Base-by-base conservation (phyloP, 2,888 invertebrate genomes). In the Dolomedes plantarius region DNA sequence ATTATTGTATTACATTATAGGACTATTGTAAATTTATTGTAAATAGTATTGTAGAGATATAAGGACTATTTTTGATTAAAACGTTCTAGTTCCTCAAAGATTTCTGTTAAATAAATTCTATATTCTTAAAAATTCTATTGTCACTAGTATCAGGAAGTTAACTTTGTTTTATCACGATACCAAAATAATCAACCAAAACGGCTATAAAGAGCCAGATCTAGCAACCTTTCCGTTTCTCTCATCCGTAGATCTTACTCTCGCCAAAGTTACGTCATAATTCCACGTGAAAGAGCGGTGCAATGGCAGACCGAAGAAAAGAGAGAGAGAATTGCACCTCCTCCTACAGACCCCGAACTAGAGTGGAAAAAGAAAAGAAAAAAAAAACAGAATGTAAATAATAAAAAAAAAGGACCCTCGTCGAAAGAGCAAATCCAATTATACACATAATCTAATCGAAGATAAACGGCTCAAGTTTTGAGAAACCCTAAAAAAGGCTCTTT, bases 401-500 rank as follows among this genome's bases (percentile, higher is more conserved):
- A n/a, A 68, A 73, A 41, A 75, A 81, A 73, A 75, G 76, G 39
- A 29, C 28, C 29, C 64, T 16, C 36, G 31, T 13, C 74, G 23
- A 23, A 11, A 9, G 1, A 67, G 71, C 71, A 77, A 85, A 85
- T 85, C 83, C 83, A 85, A 85, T 85, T 85, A 85, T 50, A 39
- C 76, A 67, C 28, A 78, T 85, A 77, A 85, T 85, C 83, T 85
- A 85, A 85, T 85, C 83, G 83, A 85, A 72, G 31, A 27, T 85
- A 85, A 85, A 85, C 72, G 77, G 77, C 83, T 77, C 77, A 73
- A 46, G 77, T 28, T 71, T 78, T 72, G 72, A 78, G 83, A 85
- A 85, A 73, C 83, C 83, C 73, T 77, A 77, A 73, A 85, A 85
- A 73, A 41, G 77, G 73, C 77, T 39, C 67, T 72, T 46, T 68